These are phyloP conservation scores for Peromyscus eremicus DNA, from an alignment of 2,797 vertebrate species.

Conservation along the genomic window DNA sequence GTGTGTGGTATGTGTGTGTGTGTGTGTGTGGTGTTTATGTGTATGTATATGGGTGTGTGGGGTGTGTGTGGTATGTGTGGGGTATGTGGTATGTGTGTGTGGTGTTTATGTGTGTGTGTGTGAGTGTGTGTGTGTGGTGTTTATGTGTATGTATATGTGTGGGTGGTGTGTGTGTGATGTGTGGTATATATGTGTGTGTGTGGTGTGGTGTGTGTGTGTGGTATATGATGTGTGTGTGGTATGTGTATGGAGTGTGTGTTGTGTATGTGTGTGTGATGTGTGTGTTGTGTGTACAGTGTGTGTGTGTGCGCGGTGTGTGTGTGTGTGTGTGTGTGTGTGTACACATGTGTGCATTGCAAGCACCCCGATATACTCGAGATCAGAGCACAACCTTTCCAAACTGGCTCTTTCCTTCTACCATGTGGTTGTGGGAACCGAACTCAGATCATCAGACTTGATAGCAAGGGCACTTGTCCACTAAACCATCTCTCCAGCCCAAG, in stretches of 20 bases:
- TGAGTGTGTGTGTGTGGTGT: background rate
- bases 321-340: background rate
- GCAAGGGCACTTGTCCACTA: background rate
- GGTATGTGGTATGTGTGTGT: background rate
- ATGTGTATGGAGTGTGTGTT: background rate
- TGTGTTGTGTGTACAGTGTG: background rate
- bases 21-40: no score
- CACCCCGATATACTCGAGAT: background rate
- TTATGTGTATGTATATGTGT: no score
- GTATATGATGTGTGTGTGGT: no score
- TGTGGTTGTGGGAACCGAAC: background rate
- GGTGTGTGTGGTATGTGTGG: background rate
- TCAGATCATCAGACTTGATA: background rate
- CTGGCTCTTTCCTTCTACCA: background rate
- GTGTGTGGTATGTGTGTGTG: background rate
- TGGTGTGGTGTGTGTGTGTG: background rate
- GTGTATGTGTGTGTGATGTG: background rate
- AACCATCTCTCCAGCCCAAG: background rate
- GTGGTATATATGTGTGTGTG: no score
- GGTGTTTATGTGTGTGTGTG: background rate
- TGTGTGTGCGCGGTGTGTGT: background rate
- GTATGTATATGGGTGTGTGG: background rate
- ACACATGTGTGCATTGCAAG: background rate
- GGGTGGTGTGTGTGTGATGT: background rate
- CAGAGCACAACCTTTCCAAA: background rate